A percentile compares a stretch with the other conserved stretches of the same genome.
Evolutionary conservation across 2,113 vertebrate species (phyloP).

Genomic region (Saguinus midas): DNA sequence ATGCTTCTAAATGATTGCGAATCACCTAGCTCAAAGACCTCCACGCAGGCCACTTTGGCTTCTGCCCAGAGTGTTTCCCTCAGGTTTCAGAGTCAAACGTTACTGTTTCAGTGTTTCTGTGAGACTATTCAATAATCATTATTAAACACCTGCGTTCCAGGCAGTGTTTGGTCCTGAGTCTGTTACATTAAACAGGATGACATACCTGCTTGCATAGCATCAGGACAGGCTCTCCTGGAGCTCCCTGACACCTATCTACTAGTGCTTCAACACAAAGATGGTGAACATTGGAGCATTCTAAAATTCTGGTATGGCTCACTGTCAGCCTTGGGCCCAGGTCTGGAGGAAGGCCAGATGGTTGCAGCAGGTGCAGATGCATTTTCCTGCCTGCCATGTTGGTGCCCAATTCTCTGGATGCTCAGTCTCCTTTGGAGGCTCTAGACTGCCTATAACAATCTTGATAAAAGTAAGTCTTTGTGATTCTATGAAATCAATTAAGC

Average conservation of each 20-base stretch:
- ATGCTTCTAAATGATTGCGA: not conserved
- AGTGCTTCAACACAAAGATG: not conserved
- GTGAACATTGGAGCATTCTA: not conserved
- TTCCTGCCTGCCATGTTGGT: accelerated
- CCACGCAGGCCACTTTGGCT: not conserved
- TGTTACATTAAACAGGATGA: not conserved
- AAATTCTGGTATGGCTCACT: not conserved
- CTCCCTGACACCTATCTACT: not conserved
- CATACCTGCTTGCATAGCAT: not conserved
- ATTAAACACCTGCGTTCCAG: not conserved
- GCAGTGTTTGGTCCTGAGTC: not conserved
- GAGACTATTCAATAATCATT: not conserved
- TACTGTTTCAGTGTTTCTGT: not conserved
- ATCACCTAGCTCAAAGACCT: not conserved
- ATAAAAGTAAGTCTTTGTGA: constrained; percentile 46
- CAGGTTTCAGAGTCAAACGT: not conserved
- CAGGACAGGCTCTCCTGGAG: too few species aligned
- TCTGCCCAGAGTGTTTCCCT: not conserved
- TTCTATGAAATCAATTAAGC: constrained; percentile 45
- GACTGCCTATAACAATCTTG: not conserved
- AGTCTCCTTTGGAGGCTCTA: not conserved
- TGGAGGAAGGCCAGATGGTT: not conserved
- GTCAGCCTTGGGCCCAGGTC: accelerated
- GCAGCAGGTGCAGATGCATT: accelerated
- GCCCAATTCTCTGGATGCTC: not conserved